Evolutionary conservation across 2,113 vertebrate genomes (phyloP), one percentile per base, ranked within the genome.

Genomic region (Dromas ardeola): DNA sequence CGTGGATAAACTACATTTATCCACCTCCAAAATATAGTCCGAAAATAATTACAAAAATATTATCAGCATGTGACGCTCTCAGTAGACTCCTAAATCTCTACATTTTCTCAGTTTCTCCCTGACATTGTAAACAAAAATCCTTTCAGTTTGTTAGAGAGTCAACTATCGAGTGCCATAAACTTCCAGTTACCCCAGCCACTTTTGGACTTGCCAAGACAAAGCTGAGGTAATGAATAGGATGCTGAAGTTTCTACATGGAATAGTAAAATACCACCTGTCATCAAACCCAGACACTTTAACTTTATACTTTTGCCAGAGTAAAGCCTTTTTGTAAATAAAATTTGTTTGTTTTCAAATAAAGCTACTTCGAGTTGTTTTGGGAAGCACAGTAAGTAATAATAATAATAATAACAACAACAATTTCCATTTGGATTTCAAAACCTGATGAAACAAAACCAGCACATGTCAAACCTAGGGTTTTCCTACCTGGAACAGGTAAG

Each of bases 401-500:
- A 93, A 67, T 8, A 90, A 58, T 1, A 84, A 30, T 13, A 42
- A 42, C 17, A 84, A 61, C 13, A 90, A 71, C 26, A 50, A 74
- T 36, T 93, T 87, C 73, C 80, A 67, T 58, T 78, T 82, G 69
- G 36, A 93, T 96, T 86, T 90, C 66, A 97, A 97, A 95, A 92
- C 87, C 81, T 42, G 78, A 87, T 69, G 88, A 91, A 92, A 84
- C 85, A 97, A 95, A 98, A 63, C 69, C 88, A 90, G 59, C 79
- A 93, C 65, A 73, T 71, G 69, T 78, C 95, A 97, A 97, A n/a
- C 52, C 96, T 97, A 93, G 69, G 27, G 88, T 86, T 98, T 94
- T 98, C 98, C 98, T 98, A 98, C 98, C 98, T 98, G 98, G 82
- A 88, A 97, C 97, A 98, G 97, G 97, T 97, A 98, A 98, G 92